Evolutionary conservation across 2,113 vertebrate genomes (phyloP).

Genomic region (Thalassarche chlororhynchos): DNA sequence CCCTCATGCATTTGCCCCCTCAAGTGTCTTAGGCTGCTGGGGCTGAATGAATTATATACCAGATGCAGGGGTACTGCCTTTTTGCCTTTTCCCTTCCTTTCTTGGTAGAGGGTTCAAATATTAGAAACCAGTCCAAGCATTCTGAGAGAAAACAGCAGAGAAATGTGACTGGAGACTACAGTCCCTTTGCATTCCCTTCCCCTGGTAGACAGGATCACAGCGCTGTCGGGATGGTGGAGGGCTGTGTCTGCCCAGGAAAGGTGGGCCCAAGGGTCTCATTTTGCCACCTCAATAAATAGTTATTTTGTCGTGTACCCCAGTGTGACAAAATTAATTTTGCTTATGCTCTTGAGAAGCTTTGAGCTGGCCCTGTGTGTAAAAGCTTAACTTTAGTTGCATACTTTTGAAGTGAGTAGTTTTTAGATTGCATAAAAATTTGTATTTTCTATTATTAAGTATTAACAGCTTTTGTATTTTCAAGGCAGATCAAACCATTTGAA

Average conservation of each 20-base stretch:
- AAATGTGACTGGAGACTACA: neutral
- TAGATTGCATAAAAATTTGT: neutral
- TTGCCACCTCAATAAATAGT: neutral
- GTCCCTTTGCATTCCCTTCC: neutral
- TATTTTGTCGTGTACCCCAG: neutral
- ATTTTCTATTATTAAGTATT: neutral
- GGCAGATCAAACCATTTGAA: neutral
- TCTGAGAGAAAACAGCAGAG: neutral
- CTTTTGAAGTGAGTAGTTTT: neutral
- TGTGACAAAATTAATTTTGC: neutral
- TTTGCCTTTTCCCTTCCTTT: neutral
- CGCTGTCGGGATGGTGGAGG: neutral
- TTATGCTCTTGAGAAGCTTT: neutral
- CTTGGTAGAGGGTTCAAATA: neutral
- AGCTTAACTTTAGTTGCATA: neutral
- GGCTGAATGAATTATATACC: neutral
- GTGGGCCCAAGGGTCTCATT: neutral
- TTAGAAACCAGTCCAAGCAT: neutral
- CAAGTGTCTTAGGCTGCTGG: neutral
- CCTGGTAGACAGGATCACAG: neutral
- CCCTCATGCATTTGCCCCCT: neutral
- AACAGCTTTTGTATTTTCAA: neutral
- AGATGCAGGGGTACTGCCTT: neutral
- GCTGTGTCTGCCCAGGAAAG: neutral
- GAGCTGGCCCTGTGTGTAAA: neutral